These are phyloP conservation scores for Catocala sponsa DNA, from an alignment of 2,888 invertebrate species.

Conservation along the genomic window DNA sequence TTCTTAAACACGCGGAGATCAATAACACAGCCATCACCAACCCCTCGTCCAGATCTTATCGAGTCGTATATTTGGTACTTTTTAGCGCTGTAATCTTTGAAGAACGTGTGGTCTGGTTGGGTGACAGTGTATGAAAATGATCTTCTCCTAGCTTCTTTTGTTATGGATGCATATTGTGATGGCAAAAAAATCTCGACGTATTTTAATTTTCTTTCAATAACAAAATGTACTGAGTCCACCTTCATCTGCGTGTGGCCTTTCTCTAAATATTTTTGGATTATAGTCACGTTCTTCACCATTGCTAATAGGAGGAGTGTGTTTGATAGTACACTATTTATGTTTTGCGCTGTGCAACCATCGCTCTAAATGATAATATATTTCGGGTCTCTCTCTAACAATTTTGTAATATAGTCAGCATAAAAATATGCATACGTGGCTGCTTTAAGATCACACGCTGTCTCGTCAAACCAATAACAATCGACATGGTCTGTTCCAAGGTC, in stretches of 20 bases:
- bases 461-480: slow-evolving; percentile 53
- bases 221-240: too few relatives aligned
- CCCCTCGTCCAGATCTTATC: slow-evolving; percentile 4
- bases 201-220: too few relatives aligned
- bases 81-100: slow-evolving; percentile 5
- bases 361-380: slow-evolving; percentile 47
- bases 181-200: too few relatives aligned
- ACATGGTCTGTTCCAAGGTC: slow-evolving; percentile 45
- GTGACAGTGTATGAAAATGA: too few relatives aligned
- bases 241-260: background rate
- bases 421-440: slow-evolving; percentile 50
- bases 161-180: too few relatives aligned
- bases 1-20: slow-evolving; percentile 30
- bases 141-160: too few relatives aligned
- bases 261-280: slow-evolving; percentile 1
- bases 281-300: slow-evolving; percentile 17
- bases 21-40: slow-evolving; percentile 33
- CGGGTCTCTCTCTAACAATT: slow-evolving; percentile 33
- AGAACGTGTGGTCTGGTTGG: too few relatives aligned
- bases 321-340: slow-evolving; percentile 45
- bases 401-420: slow-evolving; percentile 46
- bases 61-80: slow-evolving; percentile 4
- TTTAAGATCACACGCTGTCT: slow-evolving; percentile 49
- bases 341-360: slow-evolving; percentile 56
- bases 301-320: slow-evolving; percentile 47